Conservation (phyloP, 2,888 invertebrate genomes). For the Itoplectis maculator region DNA sequence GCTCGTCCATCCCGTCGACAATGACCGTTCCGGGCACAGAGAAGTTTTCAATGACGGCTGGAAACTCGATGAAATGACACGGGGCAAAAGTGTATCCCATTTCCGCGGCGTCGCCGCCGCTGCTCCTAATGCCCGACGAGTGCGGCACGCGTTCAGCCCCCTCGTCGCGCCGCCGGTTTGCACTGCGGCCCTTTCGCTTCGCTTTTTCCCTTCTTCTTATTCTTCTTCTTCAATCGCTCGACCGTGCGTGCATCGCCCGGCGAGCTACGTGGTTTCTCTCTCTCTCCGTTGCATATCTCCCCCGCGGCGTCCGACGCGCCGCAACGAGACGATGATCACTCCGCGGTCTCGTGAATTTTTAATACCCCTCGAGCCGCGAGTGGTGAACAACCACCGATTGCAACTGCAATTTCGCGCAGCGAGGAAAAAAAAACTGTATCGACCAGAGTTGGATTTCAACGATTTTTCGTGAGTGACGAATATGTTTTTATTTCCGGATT, state of each 20-base stretch:
- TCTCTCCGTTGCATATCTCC: constrained; percentile 24
- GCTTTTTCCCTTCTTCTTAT: constrained; percentile 67
- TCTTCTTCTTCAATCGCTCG: constrained; percentile 66
- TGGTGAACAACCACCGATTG: background rate
- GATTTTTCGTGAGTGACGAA: too few species aligned
- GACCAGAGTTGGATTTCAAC: too few species aligned
- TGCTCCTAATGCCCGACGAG: constrained; percentile 43
- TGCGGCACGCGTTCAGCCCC: constrained; percentile 52
- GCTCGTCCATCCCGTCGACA: constrained; percentile 43
- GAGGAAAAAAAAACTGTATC: constrained; percentile 3
- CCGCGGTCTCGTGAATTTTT: constrained; percentile 58
- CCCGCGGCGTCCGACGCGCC: background rate
- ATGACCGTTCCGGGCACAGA: constrained; percentile 55
- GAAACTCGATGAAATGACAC: constrained; percentile 26
- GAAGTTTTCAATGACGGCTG: constrained; percentile 56
- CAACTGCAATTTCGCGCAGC: constrained; percentile 23
- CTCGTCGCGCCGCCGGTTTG: constrained; percentile 68
- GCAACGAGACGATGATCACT: constrained; percentile 24
- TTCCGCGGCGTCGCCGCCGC: constrained; percentile 30
- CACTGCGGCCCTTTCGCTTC: constrained; percentile 76
- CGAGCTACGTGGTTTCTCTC: constrained; percentile 7
- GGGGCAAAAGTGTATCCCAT: constrained; percentile 19
- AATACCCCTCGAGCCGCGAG: constrained; percentile 31
- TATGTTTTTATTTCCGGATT: too few species aligned
- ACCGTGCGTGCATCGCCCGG: constrained; percentile 5